Percentiles rank a stretch among this genome's conserved stretches.
Evolutionary conservation across 1,140 invertebrate species (phyloP).

Genomic region (Dinothrombium tinctorium): DNA sequence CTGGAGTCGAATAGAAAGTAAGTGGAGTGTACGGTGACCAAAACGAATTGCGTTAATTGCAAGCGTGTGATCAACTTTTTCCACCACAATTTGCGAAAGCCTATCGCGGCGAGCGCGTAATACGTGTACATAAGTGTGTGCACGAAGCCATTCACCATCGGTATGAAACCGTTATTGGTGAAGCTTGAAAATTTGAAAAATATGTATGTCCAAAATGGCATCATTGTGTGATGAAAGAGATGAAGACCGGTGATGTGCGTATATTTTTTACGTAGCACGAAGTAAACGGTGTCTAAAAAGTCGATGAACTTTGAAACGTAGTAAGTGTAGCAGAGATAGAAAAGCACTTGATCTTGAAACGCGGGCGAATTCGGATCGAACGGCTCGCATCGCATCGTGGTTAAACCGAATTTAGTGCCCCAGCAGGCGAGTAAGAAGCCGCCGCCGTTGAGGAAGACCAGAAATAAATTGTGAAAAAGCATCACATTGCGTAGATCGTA

Average conservation of each 20-base stretch:
- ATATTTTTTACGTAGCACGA: conserved; percentile 26
- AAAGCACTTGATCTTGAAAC: background rate
- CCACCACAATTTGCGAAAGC: conserved; percentile 28
- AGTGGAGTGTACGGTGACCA: conserved; percentile 1
- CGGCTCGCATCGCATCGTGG: background rate
- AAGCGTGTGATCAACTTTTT: conserved; percentile 27
- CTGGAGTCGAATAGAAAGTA: conserved; percentile 3
- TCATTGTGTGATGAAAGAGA: conserved; percentile 25
- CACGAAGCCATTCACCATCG: conserved; percentile 26
- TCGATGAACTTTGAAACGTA: conserved; percentile 26
- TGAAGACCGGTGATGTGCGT: conserved; percentile 25
- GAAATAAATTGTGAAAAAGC: conserved; percentile 2
- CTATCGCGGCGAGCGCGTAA: conserved; percentile 26
- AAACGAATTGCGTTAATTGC: conserved; percentile 21
- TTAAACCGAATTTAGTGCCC: background rate
- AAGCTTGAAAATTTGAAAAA: conserved; percentile 9
- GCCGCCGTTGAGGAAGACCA: conserved; percentile 2
- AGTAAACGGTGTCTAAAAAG: conserved; percentile 26
- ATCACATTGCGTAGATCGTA: conserved; percentile 3
- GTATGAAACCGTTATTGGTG: conserved; percentile 7
- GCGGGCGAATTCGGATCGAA: background rate
- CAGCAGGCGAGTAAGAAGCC: background rate
- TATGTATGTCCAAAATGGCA: conserved; percentile 12
- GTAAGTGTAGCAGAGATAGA: conserved; percentile 21
- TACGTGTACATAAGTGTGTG: conserved; percentile 34